Evolutionary conservation across 2,888 invertebrate species (phyloP).

Genomic region (Petrolisthes manimaculis): DNA sequence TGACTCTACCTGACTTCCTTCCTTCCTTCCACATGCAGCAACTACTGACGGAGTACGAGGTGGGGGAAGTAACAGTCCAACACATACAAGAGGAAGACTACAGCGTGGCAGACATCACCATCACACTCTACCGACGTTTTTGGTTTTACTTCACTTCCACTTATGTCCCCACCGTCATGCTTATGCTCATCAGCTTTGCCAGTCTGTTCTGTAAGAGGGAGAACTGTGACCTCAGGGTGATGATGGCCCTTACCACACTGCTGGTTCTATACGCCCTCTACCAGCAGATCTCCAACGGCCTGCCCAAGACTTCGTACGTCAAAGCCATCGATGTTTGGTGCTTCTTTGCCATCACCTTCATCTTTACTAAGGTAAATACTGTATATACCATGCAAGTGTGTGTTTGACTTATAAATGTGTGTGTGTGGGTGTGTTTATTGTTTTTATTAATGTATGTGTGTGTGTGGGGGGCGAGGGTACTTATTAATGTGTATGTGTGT

Average conservation of each 20-base stretch:
- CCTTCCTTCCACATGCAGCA: constrained; percentile 16
- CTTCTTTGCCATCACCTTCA: constrained; percentile 63
- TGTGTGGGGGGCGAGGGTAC: too few relatives aligned
- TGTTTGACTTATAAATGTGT: too few relatives aligned
- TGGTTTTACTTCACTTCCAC: constrained; percentile 61
- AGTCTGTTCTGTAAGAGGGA: constrained; percentile 52
- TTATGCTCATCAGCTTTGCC: constrained; percentile 63
- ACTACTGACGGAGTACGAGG: constrained; percentile 56
- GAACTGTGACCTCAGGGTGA: constrained; percentile 55
- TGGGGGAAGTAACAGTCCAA: constrained; percentile 23
- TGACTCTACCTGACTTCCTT: neutral
- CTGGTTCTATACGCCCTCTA: constrained; percentile 64
- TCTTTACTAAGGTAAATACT: constrained; percentile 54
- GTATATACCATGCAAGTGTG: too few relatives aligned
- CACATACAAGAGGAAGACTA: constrained; percentile 13
- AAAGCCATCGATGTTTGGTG: constrained; percentile 64
- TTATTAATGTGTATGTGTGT: neutral
- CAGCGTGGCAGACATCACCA: constrained; percentile 52
- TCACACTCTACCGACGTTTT: constrained; percentile 54
- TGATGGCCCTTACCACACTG: constrained; percentile 63
- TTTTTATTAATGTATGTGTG: too few relatives aligned
- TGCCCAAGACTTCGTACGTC: constrained; percentile 61
- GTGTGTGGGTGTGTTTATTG: neutral
- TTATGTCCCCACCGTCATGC: constrained; percentile 62
- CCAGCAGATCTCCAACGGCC: constrained; percentile 60